Conservation (phyloP, 2,888 invertebrate species). For the Leucophenga montana region DNA sequence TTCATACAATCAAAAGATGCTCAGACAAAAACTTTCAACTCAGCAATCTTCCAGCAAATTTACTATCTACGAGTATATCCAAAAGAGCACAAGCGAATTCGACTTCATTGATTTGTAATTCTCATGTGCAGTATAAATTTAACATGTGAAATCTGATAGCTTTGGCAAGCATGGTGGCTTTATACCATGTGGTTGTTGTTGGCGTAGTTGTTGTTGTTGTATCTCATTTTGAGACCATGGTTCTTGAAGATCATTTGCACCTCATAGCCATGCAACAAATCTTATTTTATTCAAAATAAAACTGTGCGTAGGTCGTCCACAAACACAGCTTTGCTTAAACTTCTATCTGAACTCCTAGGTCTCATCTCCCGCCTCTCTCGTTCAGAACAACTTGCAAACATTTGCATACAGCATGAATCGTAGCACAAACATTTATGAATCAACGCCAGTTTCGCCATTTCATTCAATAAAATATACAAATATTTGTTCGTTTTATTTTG, state of each 20-base stretch:
- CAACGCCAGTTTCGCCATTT: constrained; percentile 69
- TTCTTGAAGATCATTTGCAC: constrained; percentile 59
- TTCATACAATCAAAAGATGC: too few relatives aligned
- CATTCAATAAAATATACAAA: constrained; percentile 68
- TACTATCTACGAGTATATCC: too few relatives aligned
- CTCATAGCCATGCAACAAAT: constrained; percentile 60
- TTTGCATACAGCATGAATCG: constrained; percentile 52
- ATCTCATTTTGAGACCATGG: constrained; percentile 17
- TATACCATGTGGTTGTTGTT: background rate
- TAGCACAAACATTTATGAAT: constrained; percentile 65
- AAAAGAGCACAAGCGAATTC: background rate
- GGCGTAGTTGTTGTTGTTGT: constrained; percentile 8
- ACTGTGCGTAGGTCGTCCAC: constrained; percentile 56
- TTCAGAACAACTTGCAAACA: constrained; percentile 38
- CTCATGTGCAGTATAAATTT: constrained; percentile 61
- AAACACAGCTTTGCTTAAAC: background rate
- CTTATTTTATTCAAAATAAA: constrained; percentile 57
- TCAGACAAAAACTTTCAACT: too few relatives aligned
- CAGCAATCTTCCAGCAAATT: too few relatives aligned
- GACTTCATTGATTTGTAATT: constrained; percentile 65
- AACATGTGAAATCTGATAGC: constrained; percentile 65
- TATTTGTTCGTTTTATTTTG: constrained; percentile 32
- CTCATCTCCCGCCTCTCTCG: constrained; percentile 6
- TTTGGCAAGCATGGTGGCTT: constrained; percentile 38
- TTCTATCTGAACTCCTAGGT: too few relatives aligned